Base-by-base conservation (phyloP, 2,797 vertebrate species). In the Eleutherodactylus coqui region DNA sequence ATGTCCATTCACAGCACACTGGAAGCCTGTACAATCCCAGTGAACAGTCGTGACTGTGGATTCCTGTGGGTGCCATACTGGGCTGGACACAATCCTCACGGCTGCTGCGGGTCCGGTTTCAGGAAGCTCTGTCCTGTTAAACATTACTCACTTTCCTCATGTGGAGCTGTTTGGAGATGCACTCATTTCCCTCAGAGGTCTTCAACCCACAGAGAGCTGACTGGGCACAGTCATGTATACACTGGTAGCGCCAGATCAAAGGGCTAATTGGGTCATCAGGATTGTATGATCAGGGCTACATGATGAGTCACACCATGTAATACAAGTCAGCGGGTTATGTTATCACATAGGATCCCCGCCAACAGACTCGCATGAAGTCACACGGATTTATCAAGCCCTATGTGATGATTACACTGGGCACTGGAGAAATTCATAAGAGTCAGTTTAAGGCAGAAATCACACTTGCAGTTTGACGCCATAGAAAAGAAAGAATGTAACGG, bases 71-170 rank as follows among this genome's bases (percentile, higher is more conserved):
- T 75, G 70, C 78, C 13, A 41, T 75, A 73, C 32, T 64, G 43
- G 70, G 85, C 41, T 53, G 73, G 82, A 73, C 67, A 72, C 62
- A 84, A 73, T 73, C 29, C 69, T 45, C 41, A 60, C 75, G 67
- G 75, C 60, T 78, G 85, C 67, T 45, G 79, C 14, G 85, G 83
- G 81, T 87, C 85, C 53, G 51, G 75, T 87, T 87, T 87, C 85
- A 87, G 85, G 85, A 87, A 87, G 83, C 85, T 29, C 47, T 73
- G 81, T 87, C 75, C 85, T 87, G 85, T 87, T 83, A 84, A 87
- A 87, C 82, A 75, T 84, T 87, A 87, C 75, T 87, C 86, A 79
- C 86, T 87, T 84, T 84, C 82, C 85, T 83, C 82, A 87, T 87
- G 81, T 84, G 81, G 69, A 83, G 81, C 75, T 72, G 81, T 77